phyloP scores from a whole-genome alignment of 2,113 vertebrate genomes.

The Colaptes auratus region DNA sequence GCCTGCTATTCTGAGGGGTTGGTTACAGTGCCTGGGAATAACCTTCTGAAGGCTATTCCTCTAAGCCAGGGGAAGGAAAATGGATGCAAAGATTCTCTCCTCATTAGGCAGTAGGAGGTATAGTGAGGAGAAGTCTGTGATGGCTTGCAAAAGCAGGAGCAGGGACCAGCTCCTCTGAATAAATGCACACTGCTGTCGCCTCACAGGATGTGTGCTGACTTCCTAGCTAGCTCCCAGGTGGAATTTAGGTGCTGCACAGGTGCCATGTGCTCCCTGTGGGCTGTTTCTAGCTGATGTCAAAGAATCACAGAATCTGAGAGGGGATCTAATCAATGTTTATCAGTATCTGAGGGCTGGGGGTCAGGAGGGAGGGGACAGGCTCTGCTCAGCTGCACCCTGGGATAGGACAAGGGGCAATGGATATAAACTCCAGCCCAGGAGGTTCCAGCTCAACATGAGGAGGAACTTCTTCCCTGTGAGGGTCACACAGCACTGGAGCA shows the following conservation, averaged over 20 bases:
- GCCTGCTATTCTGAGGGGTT: constrained; percentile 82
- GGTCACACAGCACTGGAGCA: too few species aligned
- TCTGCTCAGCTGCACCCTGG: too few species aligned
- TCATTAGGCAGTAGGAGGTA: constrained; percentile 60
- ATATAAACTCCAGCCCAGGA: too few species aligned
- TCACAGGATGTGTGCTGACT: not conserved
- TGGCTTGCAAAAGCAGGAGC: not conserved
- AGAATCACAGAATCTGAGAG: too few species aligned
- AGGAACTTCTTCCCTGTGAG: too few species aligned
- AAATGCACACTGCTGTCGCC: not conserved
- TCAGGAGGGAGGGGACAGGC: too few species aligned
- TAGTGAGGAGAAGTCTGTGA: constrained; percentile 55
- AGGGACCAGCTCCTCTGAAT: constrained; percentile 18
- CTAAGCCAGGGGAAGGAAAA: constrained; percentile 55
- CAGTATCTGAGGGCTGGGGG: too few species aligned
- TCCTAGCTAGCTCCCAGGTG: not conserved
- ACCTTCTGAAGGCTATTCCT: constrained; percentile 75
- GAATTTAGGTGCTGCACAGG: not conserved
- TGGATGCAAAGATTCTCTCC: constrained; percentile 51
- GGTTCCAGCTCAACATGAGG: too few species aligned
- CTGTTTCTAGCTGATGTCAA: not conserved
- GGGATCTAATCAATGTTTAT: too few species aligned
- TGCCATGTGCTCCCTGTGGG: not conserved
- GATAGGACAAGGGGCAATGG: too few species aligned
- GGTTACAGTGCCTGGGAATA: constrained; percentile 78